Conservation (phyloP, 2,888 invertebrate species). For the Eristalis tenax region DNA sequence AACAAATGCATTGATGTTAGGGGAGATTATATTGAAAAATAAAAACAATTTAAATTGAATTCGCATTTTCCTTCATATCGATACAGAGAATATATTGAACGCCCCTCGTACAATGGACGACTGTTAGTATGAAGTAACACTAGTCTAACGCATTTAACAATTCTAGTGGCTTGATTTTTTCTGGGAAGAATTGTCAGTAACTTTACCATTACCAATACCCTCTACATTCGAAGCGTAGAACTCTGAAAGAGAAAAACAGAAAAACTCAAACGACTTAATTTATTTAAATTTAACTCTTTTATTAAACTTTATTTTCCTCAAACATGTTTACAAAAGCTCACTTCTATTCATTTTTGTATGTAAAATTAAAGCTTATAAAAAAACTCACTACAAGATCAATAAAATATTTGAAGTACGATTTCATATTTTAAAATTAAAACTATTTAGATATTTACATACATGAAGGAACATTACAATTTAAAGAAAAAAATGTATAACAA, state of each 20-base stretch:
- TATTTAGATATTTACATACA: slow-evolving; percentile 31
- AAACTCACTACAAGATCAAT: slow-evolving; percentile 47
- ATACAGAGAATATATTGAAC: no score
- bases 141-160: no score
- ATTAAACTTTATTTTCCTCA: slow-evolving; percentile 35
- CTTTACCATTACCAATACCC: no score
- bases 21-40: no score
- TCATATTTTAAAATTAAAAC: slow-evolving; percentile 21
- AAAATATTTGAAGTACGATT: slow-evolving; percentile 40
- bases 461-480: slow-evolving; percentile 20
- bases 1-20: no score
- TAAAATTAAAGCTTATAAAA: slow-evolving; percentile 23
- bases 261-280: slow-evolving; percentile 1
- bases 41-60: no score
- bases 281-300: slow-evolving; percentile 24
- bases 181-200: no score
- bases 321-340: slow-evolving; percentile 47
- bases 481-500: slow-evolving; percentile 5
- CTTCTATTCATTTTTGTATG: slow-evolving; percentile 1
- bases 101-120: no score
- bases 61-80: no score
- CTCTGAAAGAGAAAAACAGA: neutral
- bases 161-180: no score
- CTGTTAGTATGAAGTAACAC: no score
- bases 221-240: no score